phyloP scores from a whole-genome alignment of 1,140 invertebrate species.

The Eupristina koningsbergeri region DNA sequence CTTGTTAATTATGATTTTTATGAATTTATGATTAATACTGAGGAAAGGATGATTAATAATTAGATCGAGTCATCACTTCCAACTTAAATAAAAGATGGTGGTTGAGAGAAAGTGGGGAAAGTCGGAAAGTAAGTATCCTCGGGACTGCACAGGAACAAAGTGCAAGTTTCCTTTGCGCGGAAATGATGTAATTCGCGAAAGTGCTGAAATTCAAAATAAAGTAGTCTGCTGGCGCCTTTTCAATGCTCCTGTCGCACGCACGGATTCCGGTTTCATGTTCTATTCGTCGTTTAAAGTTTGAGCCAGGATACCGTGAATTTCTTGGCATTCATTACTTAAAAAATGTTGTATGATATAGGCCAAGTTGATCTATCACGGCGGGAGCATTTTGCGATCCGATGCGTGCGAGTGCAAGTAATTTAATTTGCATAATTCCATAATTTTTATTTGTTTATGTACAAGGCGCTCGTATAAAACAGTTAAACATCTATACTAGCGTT shows the following conservation, averaged over 20 bases:
- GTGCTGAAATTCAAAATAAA: slow-evolving; percentile 49
- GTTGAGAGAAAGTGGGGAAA: background rate
- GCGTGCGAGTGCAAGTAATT: background rate
- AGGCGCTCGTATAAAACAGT: no score
- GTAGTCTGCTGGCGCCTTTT: slow-evolving; percentile 36
- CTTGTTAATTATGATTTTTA: no score
- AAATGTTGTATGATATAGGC: background rate
- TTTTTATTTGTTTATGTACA: background rate
- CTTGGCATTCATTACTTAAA: slow-evolving; percentile 12
- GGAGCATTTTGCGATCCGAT: background rate
- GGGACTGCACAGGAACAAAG: slow-evolving; percentile 34
- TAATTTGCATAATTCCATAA: background rate
- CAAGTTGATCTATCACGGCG: background rate
- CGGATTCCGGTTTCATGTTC: background rate
- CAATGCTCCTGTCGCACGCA: background rate
- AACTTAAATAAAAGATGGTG: background rate
- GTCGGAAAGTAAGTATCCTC: slow-evolving; percentile 22
- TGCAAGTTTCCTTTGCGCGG: slow-evolving; percentile 24
- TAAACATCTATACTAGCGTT: no score
- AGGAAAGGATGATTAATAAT: background rate
- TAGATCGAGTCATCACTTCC: background rate
- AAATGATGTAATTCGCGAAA: slow-evolving; percentile 47
- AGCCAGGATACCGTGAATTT: background rate
- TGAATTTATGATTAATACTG: no score
- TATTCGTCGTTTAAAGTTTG: background rate